Evolutionary conservation across 2,797 vertebrate genomes (phyloP), one percentile per base, ranked within the genome.

Genomic region (Gallinago solitaria): DNA sequence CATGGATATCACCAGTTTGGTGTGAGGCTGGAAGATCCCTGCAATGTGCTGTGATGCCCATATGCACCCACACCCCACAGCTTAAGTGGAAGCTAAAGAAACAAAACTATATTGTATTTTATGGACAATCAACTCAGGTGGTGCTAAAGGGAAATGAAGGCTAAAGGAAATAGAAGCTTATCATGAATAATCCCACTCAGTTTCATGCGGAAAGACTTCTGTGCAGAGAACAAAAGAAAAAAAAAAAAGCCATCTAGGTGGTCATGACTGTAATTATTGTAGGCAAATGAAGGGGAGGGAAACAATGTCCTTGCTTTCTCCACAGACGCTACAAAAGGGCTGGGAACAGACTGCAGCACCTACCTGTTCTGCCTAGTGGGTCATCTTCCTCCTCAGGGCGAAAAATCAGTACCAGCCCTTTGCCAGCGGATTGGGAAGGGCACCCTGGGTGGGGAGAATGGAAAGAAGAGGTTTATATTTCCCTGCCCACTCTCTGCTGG

Each of bases 41-140:
- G 37, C 18, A 7, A 27, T n/a, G 21, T 0, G 0, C 41, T 54
- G 25, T 6, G 11, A 3, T 48, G 15, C 60, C 64, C 56, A 8
- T 32, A 32, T 9, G 17, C 28, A 74, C 19, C 27, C 15, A 12
- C 11, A 37, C 8, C 21, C 33, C 41, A 16, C 2, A 5, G 25
- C 24, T n/a, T 18, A n/a, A 76, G 35, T 19, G 47, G 45, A 80
- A 88, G 32, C 32, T 67, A 23, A 74, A 80, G 51, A 91, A 91
- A 77, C 24, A 67, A 63, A 83, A 18, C 12, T 9, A 0, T 43
- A 2, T 67, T 9, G 0, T 43, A 2, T 67, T 83, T 77, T 61
- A 37, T 19, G 16, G 39, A 67, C 16, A 53, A 33, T 53, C 25
- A 27, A 20, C 25, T 65, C 41, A 9, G 45, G 33, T 18, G 67